Evolutionary conservation across 2,113 vertebrate species (phyloP), one percentile per base, ranked within the genome.

Genomic region (Rhinolophus sinicus): DNA sequence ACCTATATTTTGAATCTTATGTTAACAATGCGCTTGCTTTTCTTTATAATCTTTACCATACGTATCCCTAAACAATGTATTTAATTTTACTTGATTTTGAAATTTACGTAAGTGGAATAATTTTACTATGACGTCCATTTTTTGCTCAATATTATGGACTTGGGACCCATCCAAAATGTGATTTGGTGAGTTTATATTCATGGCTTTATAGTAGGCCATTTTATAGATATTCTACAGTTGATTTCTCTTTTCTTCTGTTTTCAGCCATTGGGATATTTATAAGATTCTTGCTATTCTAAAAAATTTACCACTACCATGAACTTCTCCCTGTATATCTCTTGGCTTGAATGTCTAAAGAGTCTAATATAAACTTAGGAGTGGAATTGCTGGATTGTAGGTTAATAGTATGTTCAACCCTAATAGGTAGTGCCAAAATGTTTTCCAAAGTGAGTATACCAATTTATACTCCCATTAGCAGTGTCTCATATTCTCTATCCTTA

Each of bases 231-330:
- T 93, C 16, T 67, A 2, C 12, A 75, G 47, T 50, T 95, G 44
- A 47, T 92, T 81, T 72, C 72, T 90, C 9, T 56, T 72, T 82
- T 90, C 9, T 47, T 35, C 8, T 8, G 35, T 85, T 85, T 93
- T n/a, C 7, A n/a, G 16, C 33, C 60, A 44, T n/a, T 69, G 69
- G 38, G 38, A 65, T 84, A 60, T 84, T 54, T 54, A 54, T 16
- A 84, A 50, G 30, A 78, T 64, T 92, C 81, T 95, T 93, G 84
- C 35, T 85, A 28, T 96, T 73, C 60, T 83, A 56, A 90, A 87
- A 81, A 80, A 83, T 92, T 50, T 70, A 44, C 8, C 87, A 4
- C n/a, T 62, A 33, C 21, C 38, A 44, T 84, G 40, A 83, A 70
- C 58, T 93, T 84, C 38, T 58, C 93, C 64, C 50, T 94, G 1